Percentiles rank a stretch among this genome's conserved stretches.
Evolutionary conservation across 30 jellyfish, hydroid and myxozoan genomes (phyloP).

Genomic region (Chironex yamaguchii): DNA sequence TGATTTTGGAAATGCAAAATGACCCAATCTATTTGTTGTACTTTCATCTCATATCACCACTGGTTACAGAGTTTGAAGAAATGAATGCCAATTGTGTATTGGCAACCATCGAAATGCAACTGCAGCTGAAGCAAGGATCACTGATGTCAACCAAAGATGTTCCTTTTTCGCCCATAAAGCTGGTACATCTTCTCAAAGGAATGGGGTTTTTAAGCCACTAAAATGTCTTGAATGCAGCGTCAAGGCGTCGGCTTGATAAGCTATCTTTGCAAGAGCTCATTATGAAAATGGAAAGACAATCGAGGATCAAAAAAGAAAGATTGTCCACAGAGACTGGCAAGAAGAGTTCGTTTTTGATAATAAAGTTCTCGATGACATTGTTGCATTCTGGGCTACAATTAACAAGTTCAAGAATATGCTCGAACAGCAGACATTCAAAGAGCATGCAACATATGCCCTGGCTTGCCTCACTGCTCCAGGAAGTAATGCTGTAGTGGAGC

Average conservation of each 20-base stretch:
- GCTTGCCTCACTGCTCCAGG: constrained; percentile 70
- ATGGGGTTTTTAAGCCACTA: constrained; percentile 40
- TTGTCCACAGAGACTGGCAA: constrained; percentile 54
- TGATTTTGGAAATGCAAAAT: constrained; percentile 48
- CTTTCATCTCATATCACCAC: constrained; percentile 67
- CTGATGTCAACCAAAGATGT: constrained; percentile 38
- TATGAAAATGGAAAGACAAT: constrained; percentile 16
- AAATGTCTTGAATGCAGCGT: constrained; percentile 20
- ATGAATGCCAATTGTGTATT: constrained; percentile 31
- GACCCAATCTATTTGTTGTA: constrained; percentile 49
- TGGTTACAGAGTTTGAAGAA: constrained; percentile 77
- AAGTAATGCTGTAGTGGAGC: constrained; percentile 61
- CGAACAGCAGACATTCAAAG: constrained; percentile 47
- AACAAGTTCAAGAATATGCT: neutral
- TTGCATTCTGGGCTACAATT: constrained; percentile 39
- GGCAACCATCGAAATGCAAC: constrained; percentile 4
- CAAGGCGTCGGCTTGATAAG: constrained; percentile 41
- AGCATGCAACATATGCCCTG: constrained; percentile 66
- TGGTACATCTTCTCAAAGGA: constrained; percentile 49
- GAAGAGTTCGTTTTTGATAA: constrained; percentile 56
- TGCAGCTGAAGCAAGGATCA: constrained; percentile 34
- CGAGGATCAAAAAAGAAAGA: constrained; percentile 68
- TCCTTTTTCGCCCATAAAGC: constrained; percentile 49
- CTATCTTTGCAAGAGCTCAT: constrained; percentile 35
- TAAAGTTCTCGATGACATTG: constrained; percentile 56